These are phyloP conservation scores for Porites lobata DNA, from an alignment of 92 coral and sea anemone species.

Conservation along the genomic window DNA sequence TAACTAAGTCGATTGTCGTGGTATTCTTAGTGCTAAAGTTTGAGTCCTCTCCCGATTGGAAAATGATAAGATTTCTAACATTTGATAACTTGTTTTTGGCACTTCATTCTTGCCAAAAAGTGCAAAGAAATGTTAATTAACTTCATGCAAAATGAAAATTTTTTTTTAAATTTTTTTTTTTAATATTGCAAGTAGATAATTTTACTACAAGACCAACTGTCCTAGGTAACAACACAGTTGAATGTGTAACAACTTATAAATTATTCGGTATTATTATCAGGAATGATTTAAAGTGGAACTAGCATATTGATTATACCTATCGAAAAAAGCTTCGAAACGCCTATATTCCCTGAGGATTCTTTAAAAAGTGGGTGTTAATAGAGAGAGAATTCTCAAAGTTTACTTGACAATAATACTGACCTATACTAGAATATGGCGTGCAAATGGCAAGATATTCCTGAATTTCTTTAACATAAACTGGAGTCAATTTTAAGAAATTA, in stretches of 20 bases:
- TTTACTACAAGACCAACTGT: not conserved
- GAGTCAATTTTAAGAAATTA: not conserved
- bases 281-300: conserved; percentile 17
- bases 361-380: too few species aligned
- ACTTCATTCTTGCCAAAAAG: too few species aligned
- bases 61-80: too few species aligned
- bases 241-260: not conserved
- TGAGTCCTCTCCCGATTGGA: too few species aligned
- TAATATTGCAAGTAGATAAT: not conserved
- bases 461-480: not conserved
- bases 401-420: not conserved
- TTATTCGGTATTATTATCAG: conserved; percentile 1
- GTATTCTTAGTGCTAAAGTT: too few species aligned
- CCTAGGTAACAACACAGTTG: too few species aligned
- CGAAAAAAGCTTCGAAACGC: not conserved
- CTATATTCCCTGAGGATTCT: too few species aligned
- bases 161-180: too few species aligned
- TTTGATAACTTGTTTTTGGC: too few species aligned
- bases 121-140: conserved; percentile 3
- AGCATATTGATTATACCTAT: conserved; percentile 5
- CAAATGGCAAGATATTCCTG: conserved; percentile 22
- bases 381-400: too few species aligned
- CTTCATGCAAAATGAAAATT: not conserved
- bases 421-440: conserved; percentile 15
- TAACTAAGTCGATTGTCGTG: too few species aligned